Percentiles rank a stretch among this genome's conserved stretches.
phyloP scores from a whole-genome alignment of 2,113 vertebrate species.

The Leiothrix lutea region DNA sequence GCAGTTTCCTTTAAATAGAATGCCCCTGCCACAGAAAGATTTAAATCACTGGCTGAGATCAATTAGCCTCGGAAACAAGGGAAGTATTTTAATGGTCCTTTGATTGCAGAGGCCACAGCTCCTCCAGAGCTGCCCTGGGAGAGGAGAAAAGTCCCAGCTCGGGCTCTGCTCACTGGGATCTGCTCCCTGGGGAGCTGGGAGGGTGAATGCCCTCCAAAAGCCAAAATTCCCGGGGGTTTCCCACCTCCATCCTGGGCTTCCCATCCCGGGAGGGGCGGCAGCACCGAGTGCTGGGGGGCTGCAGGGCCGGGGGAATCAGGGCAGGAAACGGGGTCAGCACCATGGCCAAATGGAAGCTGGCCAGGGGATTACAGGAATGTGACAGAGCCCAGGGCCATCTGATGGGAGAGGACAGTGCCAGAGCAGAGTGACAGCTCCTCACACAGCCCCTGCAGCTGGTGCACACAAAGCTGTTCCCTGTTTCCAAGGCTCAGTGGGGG shows the following conservation, averaged over 20 bases:
- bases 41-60: constrained; percentile 51
- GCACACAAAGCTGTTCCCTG: constrained; percentile 21
- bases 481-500: background rate
- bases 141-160: background rate
- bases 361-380: constrained; percentile 33
- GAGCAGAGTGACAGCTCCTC: constrained; percentile 12
- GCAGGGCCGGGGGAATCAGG: background rate
- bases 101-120: constrained; percentile 49
- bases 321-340: constrained; percentile 39
- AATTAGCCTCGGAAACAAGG: constrained; percentile 50
- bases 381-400: constrained; percentile 44
- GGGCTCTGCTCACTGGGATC: background rate
- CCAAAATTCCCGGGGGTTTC: background rate
- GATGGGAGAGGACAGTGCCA: constrained; percentile 11
- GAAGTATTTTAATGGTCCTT: constrained; percentile 54
- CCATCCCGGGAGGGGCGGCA: fast-evolving
- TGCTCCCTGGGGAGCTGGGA: fast-evolving
- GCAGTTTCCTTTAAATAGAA: constrained; percentile 58
- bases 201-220: background rate
- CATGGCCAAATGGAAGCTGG: background rate
- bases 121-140: background rate
- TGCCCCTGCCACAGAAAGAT: constrained; percentile 28
- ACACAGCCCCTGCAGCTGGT: background rate
- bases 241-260: background rate
- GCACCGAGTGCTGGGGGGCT: background rate